phyloP scores from a whole-genome alignment of 2,113 vertebrate genomes.

The Eidolon helvum region DNA sequence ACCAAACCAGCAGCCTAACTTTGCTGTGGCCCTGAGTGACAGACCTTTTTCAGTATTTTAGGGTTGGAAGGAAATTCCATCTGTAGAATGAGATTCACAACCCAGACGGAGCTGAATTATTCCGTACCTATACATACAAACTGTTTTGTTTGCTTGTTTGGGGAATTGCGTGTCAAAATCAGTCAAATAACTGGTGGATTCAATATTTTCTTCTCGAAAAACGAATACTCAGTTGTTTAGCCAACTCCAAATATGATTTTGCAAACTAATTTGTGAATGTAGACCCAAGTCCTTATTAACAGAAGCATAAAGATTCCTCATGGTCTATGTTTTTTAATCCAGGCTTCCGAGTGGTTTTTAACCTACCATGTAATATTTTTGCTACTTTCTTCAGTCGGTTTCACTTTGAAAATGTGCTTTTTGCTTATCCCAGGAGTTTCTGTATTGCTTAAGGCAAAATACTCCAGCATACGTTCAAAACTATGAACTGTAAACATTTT shows the following conservation, averaged over 20 bases:
- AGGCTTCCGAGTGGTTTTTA: background rate
- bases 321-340: background rate
- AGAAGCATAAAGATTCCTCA: background rate
- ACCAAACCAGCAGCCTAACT: conserved; percentile 34
- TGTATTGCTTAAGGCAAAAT: conserved; percentile 47
- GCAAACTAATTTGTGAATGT: background rate
- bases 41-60: background rate
- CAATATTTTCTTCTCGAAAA: background rate
- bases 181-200: background rate
- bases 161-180: background rate
- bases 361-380: background rate
- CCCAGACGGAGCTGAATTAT: background rate
- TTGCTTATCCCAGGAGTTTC: conserved; percentile 47
- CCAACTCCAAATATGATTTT: background rate
- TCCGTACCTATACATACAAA: background rate
- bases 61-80: background rate
- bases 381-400: background rate
- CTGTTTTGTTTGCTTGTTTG: background rate
- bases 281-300: background rate
- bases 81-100: background rate
- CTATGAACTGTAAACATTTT: conserved; percentile 55
- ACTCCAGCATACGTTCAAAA: background rate
- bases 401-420: conserved; percentile 58
- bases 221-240: background rate
- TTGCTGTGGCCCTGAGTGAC: background rate